A percentile compares a stretch with the other conserved stretches of the same genome.
Evolutionary conservation across 2,888 invertebrate genomes (phyloP).

Genomic region (Chymomyza fuscimana): DNA sequence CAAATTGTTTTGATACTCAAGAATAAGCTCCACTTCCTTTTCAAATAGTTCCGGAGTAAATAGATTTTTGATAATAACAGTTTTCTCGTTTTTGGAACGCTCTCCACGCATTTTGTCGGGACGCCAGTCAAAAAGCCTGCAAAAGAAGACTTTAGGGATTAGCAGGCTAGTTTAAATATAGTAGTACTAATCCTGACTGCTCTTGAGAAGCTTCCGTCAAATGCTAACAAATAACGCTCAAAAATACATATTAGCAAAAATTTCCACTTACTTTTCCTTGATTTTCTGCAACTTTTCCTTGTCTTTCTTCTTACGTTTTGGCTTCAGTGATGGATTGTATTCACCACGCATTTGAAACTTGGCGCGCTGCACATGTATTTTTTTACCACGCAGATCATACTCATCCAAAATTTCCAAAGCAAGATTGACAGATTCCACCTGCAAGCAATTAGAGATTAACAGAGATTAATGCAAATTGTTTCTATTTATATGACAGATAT

Average conservation of each 20-base stretch:
- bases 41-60: slow-evolving; percentile 95
- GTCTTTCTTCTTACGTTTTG: slow-evolving; percentile 93
- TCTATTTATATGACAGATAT: slow-evolving; percentile 46
- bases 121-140: slow-evolving; percentile 95
- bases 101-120: slow-evolving; percentile 94
- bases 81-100: slow-evolving; percentile 91
- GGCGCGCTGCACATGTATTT: slow-evolving; percentile 93
- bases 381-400: slow-evolving; percentile 87
- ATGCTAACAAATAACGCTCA: no score
- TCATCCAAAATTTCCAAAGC: slow-evolving; percentile 96
- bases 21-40: slow-evolving; percentile 90
- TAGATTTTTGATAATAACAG: slow-evolving; percentile 95
- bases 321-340: slow-evolving; percentile 95
- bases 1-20: slow-evolving; percentile 95
- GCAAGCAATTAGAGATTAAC: slow-evolving; percentile 48
- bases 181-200: no score
- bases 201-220: no score
- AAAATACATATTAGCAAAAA: neutral
- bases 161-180: no score
- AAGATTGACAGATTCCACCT: slow-evolving; percentile 95
- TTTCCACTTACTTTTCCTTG: slow-evolving; percentile 88
- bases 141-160: slow-evolving; percentile 28
- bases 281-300: slow-evolving; percentile 94
- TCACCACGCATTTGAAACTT: slow-evolving; percentile 96
- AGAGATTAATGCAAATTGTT: neutral